Percentiles rank a stretch among this genome's conserved stretches.
Conservation (phyloP, 2,797 vertebrate species). For the Chaetophractus vellerosus region DNA sequence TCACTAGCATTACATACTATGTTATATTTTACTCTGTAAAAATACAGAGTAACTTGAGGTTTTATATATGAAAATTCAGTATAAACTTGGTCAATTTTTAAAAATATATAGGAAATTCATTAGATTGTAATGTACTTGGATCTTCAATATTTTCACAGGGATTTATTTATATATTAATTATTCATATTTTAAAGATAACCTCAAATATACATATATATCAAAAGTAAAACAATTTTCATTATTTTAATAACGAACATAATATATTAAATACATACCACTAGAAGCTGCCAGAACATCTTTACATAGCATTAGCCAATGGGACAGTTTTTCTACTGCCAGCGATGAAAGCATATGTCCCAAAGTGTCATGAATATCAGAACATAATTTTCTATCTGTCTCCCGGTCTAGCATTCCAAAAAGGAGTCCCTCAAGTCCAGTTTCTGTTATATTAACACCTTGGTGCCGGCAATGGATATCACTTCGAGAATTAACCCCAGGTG, state of each 20-base stretch:
- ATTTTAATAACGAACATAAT: not conserved
- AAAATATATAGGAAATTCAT: slow-evolving; percentile 25
- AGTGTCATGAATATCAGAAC: slow-evolving; percentile 98
- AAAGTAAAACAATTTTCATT: slow-evolving; percentile 58
- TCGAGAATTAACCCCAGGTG: slow-evolving; percentile 88
- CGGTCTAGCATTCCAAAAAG: slow-evolving; percentile 99
- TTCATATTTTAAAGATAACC: slow-evolving; percentile 51
- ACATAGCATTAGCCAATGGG: slow-evolving; percentile 98
- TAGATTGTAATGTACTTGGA: slow-evolving; percentile 45
- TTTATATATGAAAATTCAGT: slow-evolving; percentile 58
- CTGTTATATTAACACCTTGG: slow-evolving; percentile 94
- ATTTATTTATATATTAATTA: slow-evolving; percentile 7
- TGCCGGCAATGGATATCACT: slow-evolving; percentile 88
- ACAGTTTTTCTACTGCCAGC: slow-evolving; percentile 97
- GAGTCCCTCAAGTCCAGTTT: slow-evolving; percentile 98
- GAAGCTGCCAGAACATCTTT: slow-evolving; percentile 98
- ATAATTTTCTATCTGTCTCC: slow-evolving; percentile 97
- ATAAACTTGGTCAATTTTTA: slow-evolving; percentile 49
- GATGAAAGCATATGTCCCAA: slow-evolving; percentile 99
- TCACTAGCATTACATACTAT: not conserved
- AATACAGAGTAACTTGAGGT: not conserved
- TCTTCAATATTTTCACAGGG: slow-evolving; percentile 1
- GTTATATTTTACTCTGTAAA: too few relatives aligned
- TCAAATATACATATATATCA: slow-evolving; percentile 15
- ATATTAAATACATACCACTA: slow-evolving; percentile 92